Base-by-base conservation (phyloP, 1,140 invertebrate genomes). In the Psilanteris sp. region DNA sequence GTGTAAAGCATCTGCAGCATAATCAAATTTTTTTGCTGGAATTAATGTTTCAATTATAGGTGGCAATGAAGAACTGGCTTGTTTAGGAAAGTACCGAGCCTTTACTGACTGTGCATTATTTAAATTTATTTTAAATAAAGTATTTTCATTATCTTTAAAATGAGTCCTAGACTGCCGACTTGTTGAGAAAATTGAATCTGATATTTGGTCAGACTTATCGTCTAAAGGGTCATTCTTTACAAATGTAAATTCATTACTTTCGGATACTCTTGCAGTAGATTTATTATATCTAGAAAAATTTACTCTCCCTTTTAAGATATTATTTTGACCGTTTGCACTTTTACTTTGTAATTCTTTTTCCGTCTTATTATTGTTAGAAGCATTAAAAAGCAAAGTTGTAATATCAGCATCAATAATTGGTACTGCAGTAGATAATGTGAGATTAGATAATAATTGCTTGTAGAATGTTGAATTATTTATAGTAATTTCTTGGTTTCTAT, bases 1-100 rank as follows among this genome's bases (percentile, higher is more conserved):
- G 0, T 79, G 62, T 13, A 80, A 20, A 6, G 86, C 87, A 48
- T 89, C 87, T 0, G 87, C 87, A 4, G 59, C 79, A 31, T 81
- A 88, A 44, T 88, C 85, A 22, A 88, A 89, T 55, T 85, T 88
- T 10, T 79, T 88, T 0, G 83, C 81, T 3, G 87, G 86, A 31
- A 87, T 82, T 3, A 88, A 55, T 0, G 85, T 87, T 44, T 89
- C 87, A 0, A 81, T 87, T 3, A 85, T 32, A 1, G 80, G 27
- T 6, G 71, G 39, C 24, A 86, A 83, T 3, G 78, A 79, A 1
- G 74, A 83, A 0, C 74, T 82, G 4, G 57, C 50, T 0, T 77
- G 71, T 62, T 79, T 84, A 1, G 80, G 76, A 11, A 83, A 83
- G 14, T 79, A 83, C 5, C 85, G 73, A 10, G 77, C 71, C 57